Percentiles rank a stretch among this genome's conserved stretches.
Evolutionary conservation across 53 echinoderm and acorn worm species (phyloP).

Genomic region (Arbacia lixula): DNA sequence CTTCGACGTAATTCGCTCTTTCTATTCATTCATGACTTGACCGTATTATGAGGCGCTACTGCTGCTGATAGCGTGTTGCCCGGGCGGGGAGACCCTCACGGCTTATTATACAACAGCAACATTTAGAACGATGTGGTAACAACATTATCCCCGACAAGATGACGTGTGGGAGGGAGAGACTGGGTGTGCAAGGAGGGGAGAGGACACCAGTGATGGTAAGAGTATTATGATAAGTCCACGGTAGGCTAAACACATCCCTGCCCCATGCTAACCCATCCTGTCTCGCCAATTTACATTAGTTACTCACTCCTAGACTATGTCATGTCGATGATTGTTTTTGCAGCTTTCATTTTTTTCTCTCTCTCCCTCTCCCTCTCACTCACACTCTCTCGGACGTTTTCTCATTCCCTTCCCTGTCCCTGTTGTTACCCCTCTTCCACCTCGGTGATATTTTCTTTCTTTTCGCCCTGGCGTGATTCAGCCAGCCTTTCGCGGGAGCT

Average conservation of each 20-base stretch:
- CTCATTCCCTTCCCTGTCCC: background rate
- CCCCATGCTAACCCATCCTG: conserved; percentile 32
- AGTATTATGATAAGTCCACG: conserved; percentile 45
- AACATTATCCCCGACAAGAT: conserved; percentile 17
- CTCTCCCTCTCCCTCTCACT: background rate
- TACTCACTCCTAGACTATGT: conserved; percentile 44
- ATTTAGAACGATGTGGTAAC: conserved; percentile 22
- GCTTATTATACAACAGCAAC: conserved; percentile 54
- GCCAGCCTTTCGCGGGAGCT: conserved; percentile 28
- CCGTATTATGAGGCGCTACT: conserved; percentile 15
- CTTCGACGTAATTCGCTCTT: conserved; percentile 38
- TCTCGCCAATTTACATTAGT: conserved; percentile 51
- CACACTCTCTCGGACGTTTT: conserved; percentile 24
- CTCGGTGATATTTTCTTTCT: background rate
- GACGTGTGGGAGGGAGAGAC: background rate
- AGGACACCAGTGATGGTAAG: conserved; percentile 11
- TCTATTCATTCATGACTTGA: conserved; percentile 37
- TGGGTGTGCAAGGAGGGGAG: conserved; percentile 1
- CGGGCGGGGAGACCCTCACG: conserved; percentile 6
- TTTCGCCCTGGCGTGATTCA: conserved; percentile 39
- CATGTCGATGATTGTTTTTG: conserved; percentile 57
- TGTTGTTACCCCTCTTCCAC: background rate
- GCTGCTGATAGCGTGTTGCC: background rate
- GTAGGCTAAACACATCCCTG: conserved; percentile 40
- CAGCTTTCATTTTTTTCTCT: conserved; percentile 58